A percentile compares a stretch with the other conserved stretches of the same genome.
phyloP scores from a whole-genome alignment of 1,140 invertebrate genomes.

The Coboldia fuscipes region DNA sequence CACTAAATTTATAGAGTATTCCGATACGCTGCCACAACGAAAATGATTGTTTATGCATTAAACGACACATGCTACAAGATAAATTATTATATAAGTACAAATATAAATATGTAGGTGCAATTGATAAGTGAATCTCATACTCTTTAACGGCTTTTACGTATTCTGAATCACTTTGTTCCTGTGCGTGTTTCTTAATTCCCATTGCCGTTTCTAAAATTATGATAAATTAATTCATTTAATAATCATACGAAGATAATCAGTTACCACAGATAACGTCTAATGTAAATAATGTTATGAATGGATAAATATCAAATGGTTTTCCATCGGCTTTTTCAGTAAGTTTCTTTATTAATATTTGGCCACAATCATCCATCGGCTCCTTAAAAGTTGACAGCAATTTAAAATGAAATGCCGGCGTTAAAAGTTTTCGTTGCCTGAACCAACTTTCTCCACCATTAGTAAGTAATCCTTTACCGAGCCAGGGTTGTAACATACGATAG shows the following conservation, averaged over 20 bases:
- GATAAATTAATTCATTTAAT: conserved; percentile 16
- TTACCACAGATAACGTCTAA: conserved; percentile 61
- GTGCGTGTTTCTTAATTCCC: conserved; percentile 44
- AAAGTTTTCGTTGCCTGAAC: conserved; percentile 52
- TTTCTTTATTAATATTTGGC: conserved; percentile 15
- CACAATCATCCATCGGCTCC: conserved; percentile 31
- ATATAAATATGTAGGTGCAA: neutral
- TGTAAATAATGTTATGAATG: conserved; percentile 44
- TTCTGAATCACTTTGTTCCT: conserved; percentile 28
- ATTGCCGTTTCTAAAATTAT: conserved; percentile 73
- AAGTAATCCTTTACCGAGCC: conserved; percentile 42
- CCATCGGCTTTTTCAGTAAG: conserved; percentile 12
- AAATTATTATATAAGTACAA: conserved; percentile 1
- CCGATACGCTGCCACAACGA: conserved; percentile 34
- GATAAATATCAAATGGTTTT: conserved; percentile 32
- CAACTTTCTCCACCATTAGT: conserved; percentile 51
- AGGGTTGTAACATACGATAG: conserved; percentile 32
- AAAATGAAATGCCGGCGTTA: conserved; percentile 82
- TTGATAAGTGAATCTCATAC: conserved; percentile 9
- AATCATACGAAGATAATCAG: conserved; percentile 15
- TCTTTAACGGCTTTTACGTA: conserved; percentile 32
- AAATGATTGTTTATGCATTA: conserved; percentile 25
- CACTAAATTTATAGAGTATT: conserved; percentile 26
- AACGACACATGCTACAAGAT: conserved; percentile 18
- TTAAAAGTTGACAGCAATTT: conserved; percentile 63